Conservation (phyloP, 2,113 vertebrate genomes). For the Turnix velox region DNA sequence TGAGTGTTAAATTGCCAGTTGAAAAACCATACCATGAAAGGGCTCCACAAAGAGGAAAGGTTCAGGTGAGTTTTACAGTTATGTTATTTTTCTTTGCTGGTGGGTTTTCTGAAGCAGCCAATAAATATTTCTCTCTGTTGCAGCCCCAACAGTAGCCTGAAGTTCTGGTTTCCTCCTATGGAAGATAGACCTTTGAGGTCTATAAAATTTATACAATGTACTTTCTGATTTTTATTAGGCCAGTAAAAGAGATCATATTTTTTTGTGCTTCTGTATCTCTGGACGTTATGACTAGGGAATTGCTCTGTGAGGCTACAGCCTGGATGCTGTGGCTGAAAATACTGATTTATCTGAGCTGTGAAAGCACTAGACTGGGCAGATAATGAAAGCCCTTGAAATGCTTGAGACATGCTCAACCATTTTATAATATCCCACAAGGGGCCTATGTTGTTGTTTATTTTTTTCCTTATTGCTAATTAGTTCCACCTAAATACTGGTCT, state of each 20-base stretch:
- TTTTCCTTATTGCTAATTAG: slow-evolving; percentile 33
- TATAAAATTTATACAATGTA: slow-evolving; percentile 54
- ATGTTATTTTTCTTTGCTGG: not conserved
- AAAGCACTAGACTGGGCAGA: not conserved
- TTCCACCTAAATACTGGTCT: slow-evolving; percentile 38
- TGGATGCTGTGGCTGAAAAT: not conserved
- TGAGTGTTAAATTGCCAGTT: not conserved
- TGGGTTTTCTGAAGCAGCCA: not conserved
- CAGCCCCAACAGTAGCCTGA: not conserved
- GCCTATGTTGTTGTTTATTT: slow-evolving; percentile 31
- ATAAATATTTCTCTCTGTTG: slow-evolving; percentile 1
- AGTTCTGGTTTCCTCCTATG: slow-evolving; percentile 6
- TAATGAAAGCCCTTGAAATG: slow-evolving; percentile 37
- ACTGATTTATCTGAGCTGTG: slow-evolving; percentile 13
- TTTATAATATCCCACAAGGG: slow-evolving; percentile 58
- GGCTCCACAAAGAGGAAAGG: not conserved
- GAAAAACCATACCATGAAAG: not conserved
- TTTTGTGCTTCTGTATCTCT: slow-evolving; percentile 41
- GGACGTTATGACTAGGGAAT: not conserved
- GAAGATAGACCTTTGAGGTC: slow-evolving; percentile 45
- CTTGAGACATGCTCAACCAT: not conserved
- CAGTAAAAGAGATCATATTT: slow-evolving; percentile 61
- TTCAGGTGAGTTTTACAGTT: slow-evolving; percentile 1
- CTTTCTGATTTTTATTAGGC: slow-evolving; percentile 59
- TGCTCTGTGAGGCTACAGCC: not conserved